A percentile compares a stretch with the other conserved stretches of the same genome.
Evolutionary conservation across 2,888 invertebrate species (phyloP).

Genomic region (Pammene aurita): DNA sequence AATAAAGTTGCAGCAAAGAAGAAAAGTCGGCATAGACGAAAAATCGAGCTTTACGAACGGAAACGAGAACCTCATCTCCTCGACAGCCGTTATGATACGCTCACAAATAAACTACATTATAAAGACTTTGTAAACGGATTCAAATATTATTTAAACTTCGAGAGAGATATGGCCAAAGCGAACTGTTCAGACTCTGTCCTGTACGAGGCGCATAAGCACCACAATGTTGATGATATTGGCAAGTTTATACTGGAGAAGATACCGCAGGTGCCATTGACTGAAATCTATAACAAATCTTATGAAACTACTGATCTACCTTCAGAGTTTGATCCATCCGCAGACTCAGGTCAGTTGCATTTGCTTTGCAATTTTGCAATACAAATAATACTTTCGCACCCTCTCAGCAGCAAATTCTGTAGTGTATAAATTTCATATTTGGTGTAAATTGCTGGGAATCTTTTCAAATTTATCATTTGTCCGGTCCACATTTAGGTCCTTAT

Average conservation of each 20-base stretch:
- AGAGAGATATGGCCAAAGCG: slow-evolving; percentile 58
- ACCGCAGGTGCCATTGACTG: slow-evolving; percentile 54
- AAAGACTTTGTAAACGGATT: slow-evolving; percentile 72
- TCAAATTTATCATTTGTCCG: too few species aligned
- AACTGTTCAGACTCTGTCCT: slow-evolving; percentile 67
- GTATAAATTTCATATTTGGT: too few species aligned
- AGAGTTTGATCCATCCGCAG: not conserved
- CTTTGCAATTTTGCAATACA: too few species aligned
- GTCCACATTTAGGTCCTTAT: too few species aligned
- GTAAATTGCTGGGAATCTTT: too few species aligned
- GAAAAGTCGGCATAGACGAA: not conserved
- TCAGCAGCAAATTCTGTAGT: too few species aligned
- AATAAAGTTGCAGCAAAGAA: not conserved
- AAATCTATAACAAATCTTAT: not conserved
- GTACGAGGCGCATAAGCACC: slow-evolving; percentile 74
- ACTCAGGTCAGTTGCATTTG: not conserved
- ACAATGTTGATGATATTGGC: slow-evolving; percentile 74
- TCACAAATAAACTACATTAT: slow-evolving; percentile 65
- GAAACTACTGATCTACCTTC: too few species aligned
- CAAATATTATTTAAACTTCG: slow-evolving; percentile 70
- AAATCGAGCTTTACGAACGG: not conserved
- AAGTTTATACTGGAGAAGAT: slow-evolving; percentile 71
- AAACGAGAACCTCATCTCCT: not conserved
- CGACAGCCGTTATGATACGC: slow-evolving; percentile 53
- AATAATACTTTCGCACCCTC: too few species aligned